Base-by-base conservation (phyloP, 2,797 vertebrate genomes). In the Pseudopleuronectes americanus region DNA sequence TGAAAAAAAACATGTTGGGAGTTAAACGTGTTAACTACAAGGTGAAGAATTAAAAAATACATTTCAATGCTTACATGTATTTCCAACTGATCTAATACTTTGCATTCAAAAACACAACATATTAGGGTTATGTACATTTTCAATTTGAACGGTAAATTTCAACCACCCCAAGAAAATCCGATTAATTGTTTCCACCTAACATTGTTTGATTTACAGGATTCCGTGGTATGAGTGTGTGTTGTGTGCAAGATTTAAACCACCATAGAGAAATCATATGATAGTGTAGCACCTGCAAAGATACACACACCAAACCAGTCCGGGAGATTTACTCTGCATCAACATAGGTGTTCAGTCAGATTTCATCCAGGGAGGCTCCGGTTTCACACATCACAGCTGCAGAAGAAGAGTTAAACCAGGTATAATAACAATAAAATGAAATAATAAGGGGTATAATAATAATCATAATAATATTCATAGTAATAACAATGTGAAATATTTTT, bases 221-320 rank as follows among this genome's bases (percentile, higher is more conserved):
- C 84, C 80, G 53, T 7, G 21, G 47, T 21, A 19, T 48, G 45
- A 8, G 17, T 81, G 65, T 51, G 52, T 77, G 64, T 59, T 81
- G 65, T 77, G 59, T 74, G 58, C 9, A 72, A n/a, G 79, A 85
- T 81, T 84, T 83, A 78, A 70, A 71, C 23, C 53, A 19, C 19
- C 43, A 61, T 16, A 57, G n/a, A 38, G 10, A 57, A 10, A 70
- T 76, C 56, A 58, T 8, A 69, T 61, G 72, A 80, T 47, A 48
- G 17, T 43, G 55, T 1, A 57, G 79, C 76, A 55, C 80, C 80
- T 89, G 75, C 75, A 86, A 78, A 92, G 80, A 87, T 48, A 87
- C 77, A 93, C 89, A 93, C 80, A 88, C 84, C 88, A 84, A 92
- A 93, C 93, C 90, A 87, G 91, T 92, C 83, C 41, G 21, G 63